Evolutionary conservation across 1,140 invertebrate genomes (phyloP).

Genomic region (Antheraea pernyi): DNA sequence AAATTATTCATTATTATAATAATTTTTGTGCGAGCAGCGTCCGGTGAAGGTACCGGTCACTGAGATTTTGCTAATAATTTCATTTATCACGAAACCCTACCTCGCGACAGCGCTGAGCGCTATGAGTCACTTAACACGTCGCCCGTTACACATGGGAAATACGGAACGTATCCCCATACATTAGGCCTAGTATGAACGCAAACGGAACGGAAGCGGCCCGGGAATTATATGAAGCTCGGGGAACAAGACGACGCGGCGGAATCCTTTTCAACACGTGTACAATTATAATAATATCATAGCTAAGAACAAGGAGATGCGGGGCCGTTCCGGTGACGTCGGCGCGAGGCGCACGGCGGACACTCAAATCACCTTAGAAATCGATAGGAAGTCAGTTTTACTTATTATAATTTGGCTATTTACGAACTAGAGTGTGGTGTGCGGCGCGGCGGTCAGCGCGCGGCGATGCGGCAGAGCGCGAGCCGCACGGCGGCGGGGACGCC

Average conservation of each 20-base stretch:
- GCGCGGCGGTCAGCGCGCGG: conserved; percentile 58
- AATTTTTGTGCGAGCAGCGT: not conserved
- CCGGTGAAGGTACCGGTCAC: not conserved
- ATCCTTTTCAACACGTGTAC: conserved; percentile 33
- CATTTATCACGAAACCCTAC: not conserved
- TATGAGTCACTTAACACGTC: not conserved
- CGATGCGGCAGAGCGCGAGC: conserved; percentile 65
- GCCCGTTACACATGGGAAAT: not conserved
- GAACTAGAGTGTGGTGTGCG: conserved; percentile 47
- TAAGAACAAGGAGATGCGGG: conserved; percentile 38
- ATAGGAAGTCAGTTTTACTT: conserved; percentile 74
- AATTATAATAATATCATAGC: conserved; percentile 46
- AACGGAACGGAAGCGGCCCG: conserved; percentile 11
- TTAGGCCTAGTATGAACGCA: conserved; percentile 36
- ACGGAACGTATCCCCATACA: conserved; percentile 24
- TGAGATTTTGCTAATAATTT: not conserved
- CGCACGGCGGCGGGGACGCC: conserved; percentile 70
- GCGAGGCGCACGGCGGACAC: conserved; percentile 35
- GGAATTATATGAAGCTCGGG: not conserved
- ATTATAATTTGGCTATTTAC: conserved; percentile 71
- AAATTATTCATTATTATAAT: not conserved
- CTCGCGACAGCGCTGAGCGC: not conserved
- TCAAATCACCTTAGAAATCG: conserved; percentile 66
- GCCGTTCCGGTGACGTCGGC: conserved; percentile 13
- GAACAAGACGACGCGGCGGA: conserved; percentile 3